phyloP scores from a whole-genome alignment of 2,797 vertebrate genomes.

The Poeciliopsis presidionis region DNA sequence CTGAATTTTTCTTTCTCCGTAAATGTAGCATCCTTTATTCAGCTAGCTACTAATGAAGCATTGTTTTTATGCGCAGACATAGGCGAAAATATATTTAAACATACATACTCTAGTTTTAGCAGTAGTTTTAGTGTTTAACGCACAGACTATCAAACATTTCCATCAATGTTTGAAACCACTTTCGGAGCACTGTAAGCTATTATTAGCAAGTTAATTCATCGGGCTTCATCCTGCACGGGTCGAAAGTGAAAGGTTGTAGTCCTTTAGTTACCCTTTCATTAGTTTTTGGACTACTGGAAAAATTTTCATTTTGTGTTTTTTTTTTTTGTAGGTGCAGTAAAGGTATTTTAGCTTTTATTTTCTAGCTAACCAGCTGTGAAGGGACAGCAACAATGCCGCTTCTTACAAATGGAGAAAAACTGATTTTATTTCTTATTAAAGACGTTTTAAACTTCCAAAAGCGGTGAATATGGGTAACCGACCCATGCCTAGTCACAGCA shows the following conservation, averaged over 20 bases:
- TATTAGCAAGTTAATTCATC: background rate
- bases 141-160: background rate
- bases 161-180: background rate
- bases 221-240: background rate
- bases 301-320: background rate
- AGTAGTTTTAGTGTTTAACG: background rate
- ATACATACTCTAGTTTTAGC: background rate
- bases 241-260: background rate
- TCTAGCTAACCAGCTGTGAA: background rate
- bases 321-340: background rate
- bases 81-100: background rate
- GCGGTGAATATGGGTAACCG: background rate
- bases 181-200: background rate
- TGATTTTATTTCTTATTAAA: background rate
- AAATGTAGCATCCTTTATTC: background rate
- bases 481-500: conserved; percentile 80
- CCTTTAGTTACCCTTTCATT: background rate
- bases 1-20: background rate
- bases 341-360: background rate
- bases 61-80: background rate
- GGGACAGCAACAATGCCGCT: background rate
- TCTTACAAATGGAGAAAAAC: background rate
- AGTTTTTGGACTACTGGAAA: background rate
- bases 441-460: background rate
- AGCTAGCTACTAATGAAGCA: background rate